Percentiles rank a stretch among this genome's conserved stretches.
Evolutionary conservation across 2,888 invertebrate species (phyloP).

Genomic region (Rhingia campestris): DNA sequence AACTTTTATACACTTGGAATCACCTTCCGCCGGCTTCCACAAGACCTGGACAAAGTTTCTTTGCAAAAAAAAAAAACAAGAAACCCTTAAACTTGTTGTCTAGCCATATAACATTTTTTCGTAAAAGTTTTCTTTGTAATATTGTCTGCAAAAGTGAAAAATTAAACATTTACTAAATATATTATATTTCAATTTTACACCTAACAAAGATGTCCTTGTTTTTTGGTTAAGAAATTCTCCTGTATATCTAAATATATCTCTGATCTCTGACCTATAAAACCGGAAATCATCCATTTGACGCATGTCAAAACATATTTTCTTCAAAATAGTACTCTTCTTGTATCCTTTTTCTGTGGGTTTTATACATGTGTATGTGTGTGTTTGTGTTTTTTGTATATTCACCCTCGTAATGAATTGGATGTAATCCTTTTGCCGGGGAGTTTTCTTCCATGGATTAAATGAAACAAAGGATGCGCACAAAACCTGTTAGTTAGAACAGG

Average conservation of each 20-base stretch:
- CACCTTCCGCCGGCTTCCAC: not conserved
- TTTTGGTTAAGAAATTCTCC: constrained; percentile 5
- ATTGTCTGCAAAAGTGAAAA: not conserved
- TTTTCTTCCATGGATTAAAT: constrained; percentile 41
- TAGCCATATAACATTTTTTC: constrained; percentile 14
- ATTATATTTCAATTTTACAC: not conserved
- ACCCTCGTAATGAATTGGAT: constrained; percentile 52
- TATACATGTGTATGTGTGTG: constrained; percentile 4
- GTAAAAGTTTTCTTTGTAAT: constrained; percentile 2
- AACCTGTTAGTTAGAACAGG: constrained; percentile 18
- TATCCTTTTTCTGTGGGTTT: constrained; percentile 34
- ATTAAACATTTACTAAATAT: not conserved
- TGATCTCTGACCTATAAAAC: constrained; percentile 70
- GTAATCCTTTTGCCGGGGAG: constrained; percentile 61
- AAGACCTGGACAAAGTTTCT: constrained; percentile 15
- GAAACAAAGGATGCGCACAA: constrained; percentile 66
- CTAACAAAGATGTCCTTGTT: constrained; percentile 2
- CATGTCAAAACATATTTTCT: constrained; percentile 71
- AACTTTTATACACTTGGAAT: constrained; percentile 15
- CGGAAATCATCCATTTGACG: constrained; percentile 63
- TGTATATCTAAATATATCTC: constrained; percentile 48
- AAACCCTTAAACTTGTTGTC: constrained; percentile 14
- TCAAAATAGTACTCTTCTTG: constrained; percentile 31
- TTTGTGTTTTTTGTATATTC: constrained; percentile 8
- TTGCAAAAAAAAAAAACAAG: not conserved